Evolutionary conservation across 2,797 vertebrate species (phyloP).

Genomic region (Spinibarbus caldwelli): DNA sequence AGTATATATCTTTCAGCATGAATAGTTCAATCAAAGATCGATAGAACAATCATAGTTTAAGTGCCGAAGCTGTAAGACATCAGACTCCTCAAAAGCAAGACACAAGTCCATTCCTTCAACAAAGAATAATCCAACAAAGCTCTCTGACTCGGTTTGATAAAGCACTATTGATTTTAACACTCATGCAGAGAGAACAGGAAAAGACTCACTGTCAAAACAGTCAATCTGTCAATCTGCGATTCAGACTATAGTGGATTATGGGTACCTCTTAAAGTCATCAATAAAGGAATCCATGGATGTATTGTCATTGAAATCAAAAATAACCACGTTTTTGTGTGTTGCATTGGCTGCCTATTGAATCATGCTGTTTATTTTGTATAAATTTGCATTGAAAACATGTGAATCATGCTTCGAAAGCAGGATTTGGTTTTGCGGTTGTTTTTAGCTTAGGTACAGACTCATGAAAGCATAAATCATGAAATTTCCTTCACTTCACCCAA

Average conservation of each 20-base stretch:
- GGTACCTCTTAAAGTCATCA: not conserved
- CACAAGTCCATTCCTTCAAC: not conserved
- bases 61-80: not conserved
- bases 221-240: not conserved
- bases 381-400: not conserved
- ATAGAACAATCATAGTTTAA: slow-evolving; percentile 6
- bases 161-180: slow-evolving; percentile 1
- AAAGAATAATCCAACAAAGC: slow-evolving; percentile 24
- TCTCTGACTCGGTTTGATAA: not conserved
- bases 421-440: slow-evolving; percentile 22
- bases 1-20: not conserved
- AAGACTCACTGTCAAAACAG: not conserved
- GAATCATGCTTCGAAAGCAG: slow-evolving; percentile 19
- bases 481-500: slow-evolving; percentile 23
- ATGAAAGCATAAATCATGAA: slow-evolving; percentile 40
- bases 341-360: not conserved
- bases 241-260: not conserved
- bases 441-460: slow-evolving; percentile 3
- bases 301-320: not conserved
- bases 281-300: not conserved
- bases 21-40: not conserved
- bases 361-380: not conserved
- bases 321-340: not conserved
- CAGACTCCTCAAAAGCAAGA: not conserved
- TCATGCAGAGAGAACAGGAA: slow-evolving; percentile 1